Evolutionary conservation across 2,888 invertebrate genomes (phyloP).

Genomic region (Leptarthrus brevirostris): DNA sequence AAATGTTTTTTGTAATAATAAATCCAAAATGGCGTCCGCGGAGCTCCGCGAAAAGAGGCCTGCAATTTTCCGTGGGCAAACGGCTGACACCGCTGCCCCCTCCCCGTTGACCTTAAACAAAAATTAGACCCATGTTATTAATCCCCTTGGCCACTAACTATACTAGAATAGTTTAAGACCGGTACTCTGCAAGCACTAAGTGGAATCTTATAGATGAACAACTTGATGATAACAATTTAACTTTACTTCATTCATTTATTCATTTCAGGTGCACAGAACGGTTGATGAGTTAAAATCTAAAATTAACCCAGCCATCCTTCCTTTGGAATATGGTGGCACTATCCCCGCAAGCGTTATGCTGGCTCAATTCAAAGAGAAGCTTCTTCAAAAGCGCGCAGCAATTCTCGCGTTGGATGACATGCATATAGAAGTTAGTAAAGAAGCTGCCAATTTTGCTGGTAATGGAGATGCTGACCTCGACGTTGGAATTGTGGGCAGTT

Average conservation of each 20-base stretch:
- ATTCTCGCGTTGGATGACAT: conserved; percentile 80
- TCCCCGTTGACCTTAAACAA: no score
- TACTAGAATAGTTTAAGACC: no score
- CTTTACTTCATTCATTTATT: no score
- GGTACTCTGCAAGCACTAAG: no score
- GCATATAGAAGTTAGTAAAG: conserved; percentile 75
- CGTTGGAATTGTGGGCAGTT: conserved; percentile 82
- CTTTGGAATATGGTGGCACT: conserved; percentile 89
- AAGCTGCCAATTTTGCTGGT: conserved; percentile 69
- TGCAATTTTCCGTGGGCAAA: no score
- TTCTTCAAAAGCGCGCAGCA: conserved; percentile 74
- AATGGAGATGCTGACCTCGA: conserved; percentile 77
- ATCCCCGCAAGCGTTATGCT: conserved; percentile 85
- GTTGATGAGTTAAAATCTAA: conserved; percentile 78
- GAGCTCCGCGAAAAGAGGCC: no score
- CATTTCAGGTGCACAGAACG: conserved; percentile 77
- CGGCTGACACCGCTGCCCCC: no score
- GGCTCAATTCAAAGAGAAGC: conserved; percentile 75
- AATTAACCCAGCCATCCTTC: conserved; percentile 80
- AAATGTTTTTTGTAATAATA: no score
- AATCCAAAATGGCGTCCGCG: no score
- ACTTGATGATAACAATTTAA: not conserved
- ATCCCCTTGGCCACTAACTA: no score
- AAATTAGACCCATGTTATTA: no score
- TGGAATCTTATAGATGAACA: no score